Percentiles rank a stretch among this genome's conserved stretches.
phyloP scores from a whole-genome alignment of 2,888 invertebrate genomes.

The Parnassius mnemosyne region DNA sequence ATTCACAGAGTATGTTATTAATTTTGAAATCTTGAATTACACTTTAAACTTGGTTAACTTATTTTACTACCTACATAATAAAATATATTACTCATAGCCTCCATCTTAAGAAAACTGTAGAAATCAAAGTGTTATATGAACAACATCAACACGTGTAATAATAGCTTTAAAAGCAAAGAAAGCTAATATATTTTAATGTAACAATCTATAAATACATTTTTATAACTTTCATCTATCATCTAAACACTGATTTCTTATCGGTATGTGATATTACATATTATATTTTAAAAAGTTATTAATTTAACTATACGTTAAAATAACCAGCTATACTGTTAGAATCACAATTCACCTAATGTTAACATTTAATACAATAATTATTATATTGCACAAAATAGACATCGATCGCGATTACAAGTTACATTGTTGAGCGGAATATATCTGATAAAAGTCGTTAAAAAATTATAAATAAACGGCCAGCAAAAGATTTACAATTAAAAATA shows the following conservation, averaged over 20 bases:
- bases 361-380: slow-evolving; percentile 53
- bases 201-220: slow-evolving; percentile 57
- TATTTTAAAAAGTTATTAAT: slow-evolving; percentile 63
- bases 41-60: not conserved
- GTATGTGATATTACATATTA: slow-evolving; percentile 68
- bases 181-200: slow-evolving; percentile 25
- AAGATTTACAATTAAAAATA: not conserved
- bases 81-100: not conserved
- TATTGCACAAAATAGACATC: slow-evolving; percentile 73
- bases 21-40: not conserved
- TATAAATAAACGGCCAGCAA: slow-evolving; percentile 1
- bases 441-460: slow-evolving; percentile 19
- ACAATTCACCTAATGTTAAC: slow-evolving; percentile 76
- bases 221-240: slow-evolving; percentile 53
- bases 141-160: slow-evolving; percentile 17
- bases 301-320: slow-evolving; percentile 70
- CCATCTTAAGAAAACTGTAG: not conserved
- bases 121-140: slow-evolving; percentile 5
- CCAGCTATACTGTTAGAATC: slow-evolving; percentile 76
- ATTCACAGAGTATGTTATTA: not conserved
- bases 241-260: slow-evolving; percentile 69
- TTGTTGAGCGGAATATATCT: slow-evolving; percentile 44
- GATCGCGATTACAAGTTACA: slow-evolving; percentile 48
- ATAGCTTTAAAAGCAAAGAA: slow-evolving; percentile 25
- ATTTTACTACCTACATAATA: not conserved